Conservation (phyloP, 2,888 invertebrate species). For the Pachymerium ferrugineum region DNA sequence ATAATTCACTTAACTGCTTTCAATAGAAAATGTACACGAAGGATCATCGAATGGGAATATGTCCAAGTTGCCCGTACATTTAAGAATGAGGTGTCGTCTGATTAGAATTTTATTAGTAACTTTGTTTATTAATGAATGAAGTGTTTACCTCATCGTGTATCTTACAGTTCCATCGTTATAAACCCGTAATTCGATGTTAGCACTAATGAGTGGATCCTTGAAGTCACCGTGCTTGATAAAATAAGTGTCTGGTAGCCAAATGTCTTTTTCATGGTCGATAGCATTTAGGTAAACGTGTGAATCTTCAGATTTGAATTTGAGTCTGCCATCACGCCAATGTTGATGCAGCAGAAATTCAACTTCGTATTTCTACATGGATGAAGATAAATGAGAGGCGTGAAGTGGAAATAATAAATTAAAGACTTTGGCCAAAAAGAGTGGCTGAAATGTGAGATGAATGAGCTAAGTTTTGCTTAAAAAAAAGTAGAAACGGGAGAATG, state of each 20-base stretch:
- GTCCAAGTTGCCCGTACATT: slow-evolving; percentile 87
- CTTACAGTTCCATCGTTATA: slow-evolving; percentile 89
- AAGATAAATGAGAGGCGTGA: not conserved
- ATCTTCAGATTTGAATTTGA: slow-evolving; percentile 68
- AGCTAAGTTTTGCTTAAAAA: too few species aligned
- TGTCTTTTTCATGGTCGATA: slow-evolving; percentile 84
- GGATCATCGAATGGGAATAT: slow-evolving; percentile 96
- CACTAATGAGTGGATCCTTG: slow-evolving; percentile 86
- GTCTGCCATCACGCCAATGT: slow-evolving; percentile 86
- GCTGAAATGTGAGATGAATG: too few species aligned
- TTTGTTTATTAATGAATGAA: not conserved
- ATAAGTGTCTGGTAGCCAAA: slow-evolving; percentile 91
- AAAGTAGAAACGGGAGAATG: too few species aligned
- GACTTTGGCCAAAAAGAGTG: too few species aligned
- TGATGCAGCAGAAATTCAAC: slow-evolving; percentile 90
- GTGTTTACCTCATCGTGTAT: slow-evolving; percentile 66
- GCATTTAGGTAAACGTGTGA: slow-evolving; percentile 82
- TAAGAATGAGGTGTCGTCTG: slow-evolving; percentile 82
- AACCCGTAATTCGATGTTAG: slow-evolving; percentile 87
- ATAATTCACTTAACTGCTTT: slow-evolving; percentile 71
- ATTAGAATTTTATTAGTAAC: not conserved
- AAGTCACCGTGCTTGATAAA: slow-evolving; percentile 96
- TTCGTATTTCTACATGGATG: slow-evolving; percentile 76
- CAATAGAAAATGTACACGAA: slow-evolving; percentile 89
- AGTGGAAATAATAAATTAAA: not conserved